Base-by-base conservation (phyloP, 2,113 vertebrate genomes). In the Ochotona princeps region DNA sequence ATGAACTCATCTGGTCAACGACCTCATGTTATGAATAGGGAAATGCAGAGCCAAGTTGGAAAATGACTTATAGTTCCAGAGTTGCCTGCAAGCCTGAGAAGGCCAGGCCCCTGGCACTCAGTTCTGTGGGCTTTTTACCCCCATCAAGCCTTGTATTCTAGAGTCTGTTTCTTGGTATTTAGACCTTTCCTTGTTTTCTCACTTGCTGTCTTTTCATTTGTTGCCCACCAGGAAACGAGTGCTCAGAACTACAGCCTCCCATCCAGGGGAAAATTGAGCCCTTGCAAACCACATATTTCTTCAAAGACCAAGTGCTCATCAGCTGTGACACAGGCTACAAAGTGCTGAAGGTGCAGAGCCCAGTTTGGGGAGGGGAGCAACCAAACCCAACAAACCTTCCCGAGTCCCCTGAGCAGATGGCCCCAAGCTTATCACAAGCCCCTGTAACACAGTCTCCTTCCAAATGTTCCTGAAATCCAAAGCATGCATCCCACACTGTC, bases 301-400 rank as follows among this genome's bases (percentile, higher is more conserved):
- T 99, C 95, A 99, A 98, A 97, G 99, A 99, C 93, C 99, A 99
- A 91, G 93, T 99, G 87, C 98, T 99, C 65, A 90, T 99, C 97
- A 99, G 98, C 92, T 99, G 99, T 97, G 97, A 98, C 89, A 96
- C 97, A 0, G 99, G 99, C 83, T 99, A 99, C 98, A 97, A 96
- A 89, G 97, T 99, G 51, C 79, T 98, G 67, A 98, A 99, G 99
- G 99, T 99, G 97, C 8, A 38, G 25, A 3, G 4, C 35, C 25
- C 26, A 78, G 6, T 7, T 23, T 23, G 67, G 30, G 47, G 20
- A 65, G 47, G 51, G 21, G 11, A 91, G 66, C 25, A 21, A 80
- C 15, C 30, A 28, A 35, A 11, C 69, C 30, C 28, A 30, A 78
- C 74, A 70, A 76, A 21, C 13, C 44, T 54, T 60, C 32, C 51